Percentiles rank a stretch among this genome's conserved stretches.
Conservation (phyloP, 2,113 vertebrate species). For the Gallinago paraguaiae region DNA sequence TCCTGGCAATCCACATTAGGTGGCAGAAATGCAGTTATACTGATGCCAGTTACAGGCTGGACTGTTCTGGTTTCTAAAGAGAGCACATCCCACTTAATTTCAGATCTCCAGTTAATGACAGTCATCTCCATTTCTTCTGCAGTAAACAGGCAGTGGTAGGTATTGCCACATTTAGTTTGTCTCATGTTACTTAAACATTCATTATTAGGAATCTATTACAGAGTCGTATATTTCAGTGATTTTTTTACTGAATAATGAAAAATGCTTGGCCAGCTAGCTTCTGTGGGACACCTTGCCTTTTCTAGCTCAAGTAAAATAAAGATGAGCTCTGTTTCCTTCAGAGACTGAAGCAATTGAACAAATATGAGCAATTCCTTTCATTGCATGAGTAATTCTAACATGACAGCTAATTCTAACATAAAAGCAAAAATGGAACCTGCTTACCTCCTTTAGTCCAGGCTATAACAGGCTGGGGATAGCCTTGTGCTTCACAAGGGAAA, state of each 20-base stretch:
- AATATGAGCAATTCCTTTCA: neutral
- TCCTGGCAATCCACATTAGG: neutral
- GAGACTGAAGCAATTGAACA: neutral
- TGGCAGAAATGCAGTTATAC: neutral
- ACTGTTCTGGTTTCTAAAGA: neutral
- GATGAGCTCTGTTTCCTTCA: neutral
- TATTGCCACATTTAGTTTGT: neutral
- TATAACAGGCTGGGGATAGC: conserved; percentile 91
- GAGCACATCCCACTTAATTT: neutral
- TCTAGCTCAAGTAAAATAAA: neutral
- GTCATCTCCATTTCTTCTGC: neutral
- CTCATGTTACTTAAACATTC: neutral
- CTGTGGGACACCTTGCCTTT: neutral
- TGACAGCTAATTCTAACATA: neutral
- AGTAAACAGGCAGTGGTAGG: neutral
- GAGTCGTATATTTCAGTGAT: neutral
- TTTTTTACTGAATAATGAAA: neutral
- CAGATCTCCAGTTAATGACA: neutral
- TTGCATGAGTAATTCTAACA: neutral
- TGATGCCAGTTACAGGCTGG: neutral
- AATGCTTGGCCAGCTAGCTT: neutral
- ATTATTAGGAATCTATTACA: neutral
- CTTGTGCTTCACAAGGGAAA: conserved; percentile 91
- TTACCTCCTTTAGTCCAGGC: conserved; percentile 95
- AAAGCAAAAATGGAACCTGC: neutral